Evolutionary conservation across 2,888 invertebrate species (phyloP).

Genomic region (Pseudanteris insignis): DNA sequence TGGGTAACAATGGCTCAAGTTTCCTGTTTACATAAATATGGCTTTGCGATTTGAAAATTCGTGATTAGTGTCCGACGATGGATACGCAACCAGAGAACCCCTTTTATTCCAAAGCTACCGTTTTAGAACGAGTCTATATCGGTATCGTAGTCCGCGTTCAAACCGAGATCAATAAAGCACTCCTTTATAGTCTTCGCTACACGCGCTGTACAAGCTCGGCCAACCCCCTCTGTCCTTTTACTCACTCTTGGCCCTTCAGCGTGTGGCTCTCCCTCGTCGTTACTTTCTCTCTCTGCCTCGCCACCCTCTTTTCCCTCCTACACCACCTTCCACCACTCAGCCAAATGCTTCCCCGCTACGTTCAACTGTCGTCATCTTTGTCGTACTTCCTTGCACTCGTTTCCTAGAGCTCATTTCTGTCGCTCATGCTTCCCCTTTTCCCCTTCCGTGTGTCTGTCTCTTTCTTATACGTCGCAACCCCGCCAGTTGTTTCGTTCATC

Average conservation of each 20-base stretch:
- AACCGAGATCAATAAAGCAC: slow-evolving; percentile 66
- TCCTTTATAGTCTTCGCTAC: slow-evolving; percentile 64
- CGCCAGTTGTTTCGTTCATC: slow-evolving; percentile 47
- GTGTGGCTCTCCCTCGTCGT: slow-evolving; percentile 15
- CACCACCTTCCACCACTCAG: slow-evolving; percentile 10
- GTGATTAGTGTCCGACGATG: slow-evolving; percentile 22
- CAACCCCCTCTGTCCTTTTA: slow-evolving; percentile 51
- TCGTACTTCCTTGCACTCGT: too few species aligned
- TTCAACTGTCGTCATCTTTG: not conserved
- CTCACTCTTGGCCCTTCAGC: slow-evolving; percentile 39
- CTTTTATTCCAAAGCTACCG: slow-evolving; percentile 44
- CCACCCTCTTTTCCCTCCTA: not conserved
- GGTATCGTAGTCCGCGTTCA: slow-evolving; percentile 63
- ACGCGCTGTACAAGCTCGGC: slow-evolving; percentile 60
- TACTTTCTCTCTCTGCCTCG: too few species aligned
- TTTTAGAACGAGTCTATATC: slow-evolving; percentile 54
- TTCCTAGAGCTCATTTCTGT: too few species aligned
- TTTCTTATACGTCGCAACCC: slow-evolving; percentile 49
- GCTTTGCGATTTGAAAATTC: slow-evolving; percentile 12
- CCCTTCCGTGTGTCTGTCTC: too few species aligned
- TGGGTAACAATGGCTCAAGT: too few species aligned
- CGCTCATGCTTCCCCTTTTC: too few species aligned
- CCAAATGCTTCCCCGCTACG: slow-evolving; percentile 6
- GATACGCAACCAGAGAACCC: slow-evolving; percentile 36
- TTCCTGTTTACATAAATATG: too few species aligned